Evolutionary conservation across 1,140 invertebrate genomes (phyloP).

Genomic region (Calliphora vicina): DNA sequence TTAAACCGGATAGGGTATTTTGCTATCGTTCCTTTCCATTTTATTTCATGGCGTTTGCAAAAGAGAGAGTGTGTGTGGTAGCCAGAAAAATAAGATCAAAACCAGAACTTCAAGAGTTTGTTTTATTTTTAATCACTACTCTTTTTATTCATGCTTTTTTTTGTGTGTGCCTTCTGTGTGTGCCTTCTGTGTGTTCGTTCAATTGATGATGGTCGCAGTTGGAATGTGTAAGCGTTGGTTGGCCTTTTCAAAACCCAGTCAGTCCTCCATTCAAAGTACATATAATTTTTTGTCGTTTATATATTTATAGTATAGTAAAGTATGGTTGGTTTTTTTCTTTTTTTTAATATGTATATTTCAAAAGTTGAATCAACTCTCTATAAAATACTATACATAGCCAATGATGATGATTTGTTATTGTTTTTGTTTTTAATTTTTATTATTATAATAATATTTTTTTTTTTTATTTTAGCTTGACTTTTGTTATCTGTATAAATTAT

Average conservation of each 20-base stretch:
- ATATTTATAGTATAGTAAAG: neutral
- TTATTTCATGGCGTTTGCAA: no score
- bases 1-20: no score
- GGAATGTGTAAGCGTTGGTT: neutral
- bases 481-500: neutral
- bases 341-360: neutral
- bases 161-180: neutral
- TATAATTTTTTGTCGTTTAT: neutral
- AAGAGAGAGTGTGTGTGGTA: neutral
- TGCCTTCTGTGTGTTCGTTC: neutral
- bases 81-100: neutral
- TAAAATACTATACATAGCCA: neutral
- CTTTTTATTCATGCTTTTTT: neutral
- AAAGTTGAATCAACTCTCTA: neutral
- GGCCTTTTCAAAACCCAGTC: neutral
- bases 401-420: neutral
- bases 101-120: neutral
- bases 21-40: no score
- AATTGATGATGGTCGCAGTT: neutral
- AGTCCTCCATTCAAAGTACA: neutral
- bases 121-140: neutral
- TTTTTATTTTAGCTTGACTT: neutral
- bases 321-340: neutral
- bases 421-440: neutral
- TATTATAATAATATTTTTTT: neutral